Percentiles rank a stretch among this genome's conserved stretches.
Conservation (phyloP, 2,888 invertebrate genomes). For the Eueremaeus valkanovi region DNA sequence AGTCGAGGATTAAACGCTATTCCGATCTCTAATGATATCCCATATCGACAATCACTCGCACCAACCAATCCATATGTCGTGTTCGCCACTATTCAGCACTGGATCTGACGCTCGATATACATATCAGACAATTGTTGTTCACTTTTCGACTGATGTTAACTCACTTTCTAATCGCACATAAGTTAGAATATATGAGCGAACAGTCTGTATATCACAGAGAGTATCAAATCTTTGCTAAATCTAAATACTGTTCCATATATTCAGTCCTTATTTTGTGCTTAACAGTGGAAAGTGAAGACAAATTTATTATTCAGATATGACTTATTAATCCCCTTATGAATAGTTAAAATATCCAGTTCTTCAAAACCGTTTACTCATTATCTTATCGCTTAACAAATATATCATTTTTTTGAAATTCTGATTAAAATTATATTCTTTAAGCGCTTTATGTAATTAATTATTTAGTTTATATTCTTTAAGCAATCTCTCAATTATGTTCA, state of each 20-base stretch:
- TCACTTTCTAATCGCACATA: neutral
- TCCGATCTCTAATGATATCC: neutral
- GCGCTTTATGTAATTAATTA: neutral
- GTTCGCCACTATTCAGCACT: neutral
- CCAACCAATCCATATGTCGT: constrained; percentile 3
- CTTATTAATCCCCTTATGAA: constrained; percentile 14
- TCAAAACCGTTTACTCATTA: no score
- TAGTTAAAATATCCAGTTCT: neutral
- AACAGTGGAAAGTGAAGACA: neutral
- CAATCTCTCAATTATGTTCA: neutral
- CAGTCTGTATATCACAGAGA: neutral
- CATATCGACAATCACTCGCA: neutral
- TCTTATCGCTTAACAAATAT: neutral
- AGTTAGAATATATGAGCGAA: neutral
- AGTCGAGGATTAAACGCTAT: constrained; percentile 6
- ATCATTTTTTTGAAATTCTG: no score
- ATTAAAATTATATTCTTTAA: no score
- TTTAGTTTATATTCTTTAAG: neutral
- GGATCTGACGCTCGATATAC: neutral
- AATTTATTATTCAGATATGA: neutral
- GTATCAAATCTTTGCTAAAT: no score
- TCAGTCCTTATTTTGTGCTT: no score
- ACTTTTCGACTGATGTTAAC: neutral
- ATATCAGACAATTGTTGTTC: neutral
- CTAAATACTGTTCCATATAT: no score